phyloP scores from a whole-genome alignment of 2,113 vertebrate species.

The Pollachius pollachius region DNA sequence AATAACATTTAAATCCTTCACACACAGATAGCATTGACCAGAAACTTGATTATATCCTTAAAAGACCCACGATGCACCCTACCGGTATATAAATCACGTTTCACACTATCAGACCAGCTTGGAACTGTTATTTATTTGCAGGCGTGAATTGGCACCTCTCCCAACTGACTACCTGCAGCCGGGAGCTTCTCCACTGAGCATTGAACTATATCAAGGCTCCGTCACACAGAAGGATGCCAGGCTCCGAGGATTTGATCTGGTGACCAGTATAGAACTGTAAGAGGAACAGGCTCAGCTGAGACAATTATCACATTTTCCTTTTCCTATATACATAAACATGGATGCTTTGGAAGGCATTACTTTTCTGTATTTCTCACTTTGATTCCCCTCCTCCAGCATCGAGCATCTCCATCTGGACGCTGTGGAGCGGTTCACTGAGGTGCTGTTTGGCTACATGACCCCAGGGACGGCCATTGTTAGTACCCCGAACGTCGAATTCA shows the following conservation, averaged over 20 bases:
- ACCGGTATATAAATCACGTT: no score
- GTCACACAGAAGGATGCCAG: constrained; percentile 84
- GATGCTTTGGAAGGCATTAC: no score
- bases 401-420: constrained; percentile 85
- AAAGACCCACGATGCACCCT: no score
- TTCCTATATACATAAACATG: no score
- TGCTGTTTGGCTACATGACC: constrained; percentile 90
- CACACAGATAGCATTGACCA: no score
- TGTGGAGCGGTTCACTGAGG: constrained; percentile 81
- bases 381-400: constrained; percentile 73
- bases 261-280: constrained; percentile 91
- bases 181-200: constrained; percentile 68
- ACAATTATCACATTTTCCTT: no score
- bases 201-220: constrained; percentile 88
- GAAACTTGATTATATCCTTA: no score
- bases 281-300: constrained; percentile 37
- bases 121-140: constrained; percentile 32
- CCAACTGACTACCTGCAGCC: constrained; percentile 83
- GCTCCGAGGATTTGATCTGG: constrained; percentile 87
- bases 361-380: neutral
- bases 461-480: constrained; percentile 83
- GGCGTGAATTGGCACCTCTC: constrained; percentile 79
- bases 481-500: constrained; percentile 94
- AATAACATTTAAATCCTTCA: no score
- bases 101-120: no score